Evolutionary conservation across 2,888 invertebrate genomes (phyloP), one percentile per base, ranked within the genome.

Genomic region (Athetis lepigone): DNA sequence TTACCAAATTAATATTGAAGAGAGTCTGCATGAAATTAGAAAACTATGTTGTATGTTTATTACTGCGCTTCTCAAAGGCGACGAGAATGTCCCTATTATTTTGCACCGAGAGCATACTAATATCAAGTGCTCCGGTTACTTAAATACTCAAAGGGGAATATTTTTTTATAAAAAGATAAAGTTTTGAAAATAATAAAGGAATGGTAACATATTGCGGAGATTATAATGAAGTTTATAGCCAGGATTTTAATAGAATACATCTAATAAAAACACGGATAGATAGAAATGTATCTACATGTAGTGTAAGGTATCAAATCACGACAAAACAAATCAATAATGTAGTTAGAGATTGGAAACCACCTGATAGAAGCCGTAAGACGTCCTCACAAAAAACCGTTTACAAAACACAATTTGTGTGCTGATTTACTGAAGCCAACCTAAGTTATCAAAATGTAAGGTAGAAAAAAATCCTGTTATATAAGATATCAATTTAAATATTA

Each of bases 41-140:
- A 71, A 67, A 74, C 61, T 72, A 59, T 66, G 55, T 45, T 71
- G 43, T 42, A 39, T 57, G 65, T 65, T 70, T 67, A 58, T 56
- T 66, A 61, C 61, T 43, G 0, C 8, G 43, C 29, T 42, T 45
- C 40, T 75, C 65, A 66, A 65, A 65, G 59, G 49, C 23, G 23
- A 2, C 21, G 19, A 55, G 71, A 60, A 75, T 56, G 52, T 62
- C 37, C 9, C 49, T 67, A 54, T 68, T 57, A 74, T 74, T 43
- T 51, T 39, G 39, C 39, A 51, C 9, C 23, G 47, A 52, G 47
- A 52, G 36, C 27, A 40, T 27, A 23, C 43, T 72, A 59, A 56
- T 65, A 51, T 42, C 21, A 42, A 62, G 39, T 61, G 37, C 42
- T 52, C 57, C 18, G 67, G 67, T 66, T 42, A 47, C 56, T 47